These are phyloP conservation scores for Eupleurogrammus muticus DNA, from an alignment of 2,797 vertebrate species.

Conservation along the genomic window DNA sequence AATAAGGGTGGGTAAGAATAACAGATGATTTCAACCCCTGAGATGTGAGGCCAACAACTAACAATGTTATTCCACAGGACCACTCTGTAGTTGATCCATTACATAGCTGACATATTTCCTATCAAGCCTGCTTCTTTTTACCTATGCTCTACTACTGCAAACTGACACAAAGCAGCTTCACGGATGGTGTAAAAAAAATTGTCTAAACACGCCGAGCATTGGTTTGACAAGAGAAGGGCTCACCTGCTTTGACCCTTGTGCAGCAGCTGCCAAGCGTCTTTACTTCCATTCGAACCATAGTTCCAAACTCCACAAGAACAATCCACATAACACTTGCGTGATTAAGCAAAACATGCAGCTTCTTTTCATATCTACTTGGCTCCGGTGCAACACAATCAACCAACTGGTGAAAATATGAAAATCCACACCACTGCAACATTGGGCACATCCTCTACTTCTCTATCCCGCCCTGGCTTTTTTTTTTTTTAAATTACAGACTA, in stretches of 20 bases:
- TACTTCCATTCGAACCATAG: constrained; percentile 65
- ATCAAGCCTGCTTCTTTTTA: no score
- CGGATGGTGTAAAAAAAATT: not conserved
- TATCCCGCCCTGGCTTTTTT: constrained; percentile 25
- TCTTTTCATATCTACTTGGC: not conserved
- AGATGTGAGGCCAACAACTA: not conserved
- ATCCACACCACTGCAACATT: constrained; percentile 4
- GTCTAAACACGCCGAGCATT: not conserved
- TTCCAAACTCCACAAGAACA: not conserved
- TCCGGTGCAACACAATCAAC: not conserved
- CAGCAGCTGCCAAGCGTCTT: constrained; percentile 52
- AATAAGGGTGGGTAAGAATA: not conserved
- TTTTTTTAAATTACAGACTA: constrained; percentile 1
- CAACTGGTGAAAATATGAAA: constrained; percentile 13
- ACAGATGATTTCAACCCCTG: not conserved
- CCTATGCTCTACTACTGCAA: not conserved
- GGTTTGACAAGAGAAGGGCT: constrained; percentile 27
- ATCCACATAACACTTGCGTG: constrained; percentile 6
- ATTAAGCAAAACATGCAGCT: not conserved
- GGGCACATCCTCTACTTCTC: constrained; percentile 15
- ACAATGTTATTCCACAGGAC: not conserved
- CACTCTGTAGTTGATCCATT: not conserved
- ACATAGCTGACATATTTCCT: no score
- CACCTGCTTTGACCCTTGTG: constrained; percentile 51
- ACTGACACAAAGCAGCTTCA: not conserved